A percentile compares a stretch with the other conserved stretches of the same genome.
Evolutionary conservation across 2,113 vertebrate genomes (phyloP).

Genomic region (Bubo blakistoni): DNA sequence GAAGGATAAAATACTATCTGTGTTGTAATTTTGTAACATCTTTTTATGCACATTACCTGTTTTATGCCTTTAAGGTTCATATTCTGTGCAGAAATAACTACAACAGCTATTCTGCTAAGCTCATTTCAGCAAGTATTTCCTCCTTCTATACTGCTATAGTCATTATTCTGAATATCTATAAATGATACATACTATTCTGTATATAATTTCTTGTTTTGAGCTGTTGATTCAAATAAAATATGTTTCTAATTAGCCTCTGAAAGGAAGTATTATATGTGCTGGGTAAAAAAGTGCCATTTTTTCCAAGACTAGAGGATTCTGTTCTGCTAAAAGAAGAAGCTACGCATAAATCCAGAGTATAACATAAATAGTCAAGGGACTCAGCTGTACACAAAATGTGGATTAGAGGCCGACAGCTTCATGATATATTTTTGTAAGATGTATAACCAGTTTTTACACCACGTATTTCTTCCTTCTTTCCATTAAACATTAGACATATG

Average conservation of each 20-base stretch:
- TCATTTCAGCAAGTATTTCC: background rate
- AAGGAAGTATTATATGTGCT: background rate
- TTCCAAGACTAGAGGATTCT: background rate
- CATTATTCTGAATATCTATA: background rate
- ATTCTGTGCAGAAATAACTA: background rate
- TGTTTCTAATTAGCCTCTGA: background rate
- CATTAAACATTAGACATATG: background rate
- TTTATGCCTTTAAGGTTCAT: background rate
- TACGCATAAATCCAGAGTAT: background rate
- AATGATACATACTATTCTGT: background rate
- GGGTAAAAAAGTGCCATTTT: background rate
- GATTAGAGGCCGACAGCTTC: background rate
- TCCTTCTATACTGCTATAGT: background rate
- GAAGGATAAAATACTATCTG: background rate
- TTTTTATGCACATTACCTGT: background rate
- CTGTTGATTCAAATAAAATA: background rate
- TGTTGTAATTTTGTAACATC: background rate
- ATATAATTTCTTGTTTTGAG: background rate
- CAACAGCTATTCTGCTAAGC: background rate
- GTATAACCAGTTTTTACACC: background rate
- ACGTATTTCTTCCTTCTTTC: background rate
- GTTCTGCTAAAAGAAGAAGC: background rate
- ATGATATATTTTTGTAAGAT: background rate
- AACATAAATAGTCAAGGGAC: background rate
- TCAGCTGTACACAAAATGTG: background rate